Evolutionary conservation across 2,113 vertebrate species (phyloP).

Genomic region (Galemys pyrenaicus): DNA sequence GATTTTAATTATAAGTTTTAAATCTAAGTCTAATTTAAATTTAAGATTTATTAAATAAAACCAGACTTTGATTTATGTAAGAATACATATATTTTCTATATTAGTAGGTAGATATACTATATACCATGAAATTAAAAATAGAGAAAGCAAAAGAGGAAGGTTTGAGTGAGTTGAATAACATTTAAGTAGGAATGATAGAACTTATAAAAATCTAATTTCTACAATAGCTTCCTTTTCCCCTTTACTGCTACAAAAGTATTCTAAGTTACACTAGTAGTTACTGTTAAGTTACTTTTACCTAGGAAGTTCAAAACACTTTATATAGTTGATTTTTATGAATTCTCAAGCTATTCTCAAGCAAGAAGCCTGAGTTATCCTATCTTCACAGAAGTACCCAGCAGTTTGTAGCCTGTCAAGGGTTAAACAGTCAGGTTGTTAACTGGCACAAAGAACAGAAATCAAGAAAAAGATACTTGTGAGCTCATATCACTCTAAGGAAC

Average conservation of each 20-base stretch:
- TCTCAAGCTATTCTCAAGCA: constrained; percentile 26
- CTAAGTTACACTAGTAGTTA: background rate
- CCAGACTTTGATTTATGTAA: background rate
- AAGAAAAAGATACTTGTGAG: background rate
- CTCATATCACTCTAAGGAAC: background rate
- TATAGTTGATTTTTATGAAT: constrained; percentile 23
- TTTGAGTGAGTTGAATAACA: background rate
- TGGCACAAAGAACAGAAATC: constrained; percentile 2
- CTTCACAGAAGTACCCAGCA: constrained; percentile 10
- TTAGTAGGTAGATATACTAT: background rate
- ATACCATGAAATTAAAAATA: constrained; percentile 7
- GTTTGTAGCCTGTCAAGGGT: background rate
- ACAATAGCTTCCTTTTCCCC: background rate
- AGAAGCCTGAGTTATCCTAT: background rate
- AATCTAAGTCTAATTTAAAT: too few species aligned
- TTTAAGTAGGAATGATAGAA: constrained; percentile 18
- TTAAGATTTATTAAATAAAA: constrained; percentile 30
- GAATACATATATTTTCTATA: background rate
- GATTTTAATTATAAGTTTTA: background rate
- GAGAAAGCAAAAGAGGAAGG: constrained; percentile 10
- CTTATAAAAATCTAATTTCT: constrained; percentile 21
- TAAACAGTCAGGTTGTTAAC: constrained; percentile 24
- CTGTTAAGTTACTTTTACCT: background rate
- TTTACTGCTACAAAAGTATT: background rate
- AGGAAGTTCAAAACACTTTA: constrained; percentile 25